Evolutionary conservation across 2,797 vertebrate genomes (phyloP), one percentile per base, ranked within the genome.

Genomic region (Ispidina picta): DNA sequence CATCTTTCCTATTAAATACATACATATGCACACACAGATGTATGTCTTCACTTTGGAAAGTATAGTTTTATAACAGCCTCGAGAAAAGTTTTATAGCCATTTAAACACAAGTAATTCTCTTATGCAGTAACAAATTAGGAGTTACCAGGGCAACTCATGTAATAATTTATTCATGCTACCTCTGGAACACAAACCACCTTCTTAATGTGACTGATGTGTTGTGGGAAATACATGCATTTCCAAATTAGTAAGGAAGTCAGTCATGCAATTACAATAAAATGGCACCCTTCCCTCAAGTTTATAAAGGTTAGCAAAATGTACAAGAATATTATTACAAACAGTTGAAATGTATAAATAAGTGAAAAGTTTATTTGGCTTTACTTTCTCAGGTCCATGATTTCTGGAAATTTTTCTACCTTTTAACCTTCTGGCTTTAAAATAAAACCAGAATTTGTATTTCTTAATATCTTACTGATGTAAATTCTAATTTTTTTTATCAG

Each of bases 111-210:
- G 35, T 62, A 71, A 43, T 59, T 92, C 20, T 84, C 54, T 89
- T 72, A 72, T 64, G 70, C 58, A 59, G 66, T 56, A 78, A 93
- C 64, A 94, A 87, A 74, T 89, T 84, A 88, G 52, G 75, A 93
- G 86, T 93, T 95, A 62, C 95, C 91, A 95, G 68, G 87, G 92
- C 68, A 94, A 94, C 89, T 46, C 46, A 73, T 83, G 55, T 72
- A 65, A 56, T 73, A 79, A 85, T 93, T 96, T 89, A 82, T 83
- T 93, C 58, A 33, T 46, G 7, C 52, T 74, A 39, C 66, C 55
- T 69, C 83, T 91, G 92, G 56, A 93, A 65, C 64, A 51, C 48
- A 46, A 19, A 59, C 29, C 33, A 41, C 56, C 46, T 81, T 56
- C 78, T 68, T 58, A 75, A 80, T 0, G 1, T 59, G 60, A 54